Evolutionary conservation across 2,888 invertebrate genomes (phyloP).

Genomic region (Hipparchia semele): DNA sequence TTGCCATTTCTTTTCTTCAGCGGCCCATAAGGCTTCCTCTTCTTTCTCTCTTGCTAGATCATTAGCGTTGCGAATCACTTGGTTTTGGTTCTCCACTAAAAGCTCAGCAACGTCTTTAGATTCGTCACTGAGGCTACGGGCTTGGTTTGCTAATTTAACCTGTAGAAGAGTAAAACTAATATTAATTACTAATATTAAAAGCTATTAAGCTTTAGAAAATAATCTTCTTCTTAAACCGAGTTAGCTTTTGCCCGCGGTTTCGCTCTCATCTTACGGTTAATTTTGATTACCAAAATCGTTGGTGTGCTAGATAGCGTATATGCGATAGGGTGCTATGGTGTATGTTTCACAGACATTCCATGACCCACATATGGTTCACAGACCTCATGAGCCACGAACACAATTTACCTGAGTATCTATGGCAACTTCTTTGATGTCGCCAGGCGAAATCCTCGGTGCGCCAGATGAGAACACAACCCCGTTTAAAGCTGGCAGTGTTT

Average conservation of each 20-base stretch:
- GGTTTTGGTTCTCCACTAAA: slow-evolving; percentile 54
- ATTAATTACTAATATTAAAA: background rate
- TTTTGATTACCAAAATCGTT: too few species aligned
- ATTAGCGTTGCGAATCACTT: slow-evolving; percentile 51
- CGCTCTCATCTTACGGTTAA: too few species aligned
- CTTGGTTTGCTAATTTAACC: slow-evolving; percentile 52
- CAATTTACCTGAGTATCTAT: slow-evolving; percentile 62
- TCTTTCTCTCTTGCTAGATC: slow-evolving; percentile 52
- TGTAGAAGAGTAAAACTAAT: slow-evolving; percentile 10
- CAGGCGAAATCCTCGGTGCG: slow-evolving; percentile 55
- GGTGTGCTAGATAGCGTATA: too few species aligned
- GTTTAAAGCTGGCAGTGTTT: background rate
- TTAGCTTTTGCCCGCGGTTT: too few species aligned
- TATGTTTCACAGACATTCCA: background rate
- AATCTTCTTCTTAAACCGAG: too few species aligned
- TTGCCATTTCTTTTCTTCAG: slow-evolving; percentile 74
- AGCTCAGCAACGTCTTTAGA: slow-evolving; percentile 56
- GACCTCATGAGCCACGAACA: background rate
- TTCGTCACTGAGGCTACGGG: slow-evolving; percentile 57
- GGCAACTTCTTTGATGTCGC: slow-evolving; percentile 69
- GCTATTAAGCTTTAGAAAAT: too few species aligned
- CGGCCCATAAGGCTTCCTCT: slow-evolving; percentile 58
- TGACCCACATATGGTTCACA: background rate
- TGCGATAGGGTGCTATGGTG: slow-evolving; percentile 37
- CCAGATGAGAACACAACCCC: background rate